phyloP scores from a whole-genome alignment of 2,113 vertebrate genomes.

The Myotis davidii region DNA sequence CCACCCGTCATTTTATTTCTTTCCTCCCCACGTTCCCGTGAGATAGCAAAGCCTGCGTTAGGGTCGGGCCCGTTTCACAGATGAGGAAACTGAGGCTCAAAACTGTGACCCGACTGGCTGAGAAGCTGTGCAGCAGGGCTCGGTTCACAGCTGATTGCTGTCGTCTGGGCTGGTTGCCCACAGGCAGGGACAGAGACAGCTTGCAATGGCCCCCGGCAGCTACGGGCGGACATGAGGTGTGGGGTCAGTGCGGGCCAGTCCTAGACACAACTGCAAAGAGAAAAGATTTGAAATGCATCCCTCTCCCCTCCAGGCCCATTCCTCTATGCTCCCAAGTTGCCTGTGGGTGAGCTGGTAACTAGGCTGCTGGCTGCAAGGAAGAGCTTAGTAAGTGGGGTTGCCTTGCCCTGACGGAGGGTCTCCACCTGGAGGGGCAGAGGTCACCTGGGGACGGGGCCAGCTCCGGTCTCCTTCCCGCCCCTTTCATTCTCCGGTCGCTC shows the following conservation, averaged over 20 bases:
- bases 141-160: neutral
- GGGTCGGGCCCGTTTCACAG: neutral
- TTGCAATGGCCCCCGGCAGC: no score
- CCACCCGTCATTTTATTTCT: neutral
- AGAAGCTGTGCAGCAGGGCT: neutral
- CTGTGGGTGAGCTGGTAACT: neutral
- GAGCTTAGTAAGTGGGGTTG: neutral
- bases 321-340: no score
- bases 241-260: neutral
- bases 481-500: rapidly evolving
- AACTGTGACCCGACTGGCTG: neutral
- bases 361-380: neutral
- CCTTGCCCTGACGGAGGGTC: neutral
- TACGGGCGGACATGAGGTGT: neutral
- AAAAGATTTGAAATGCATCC: neutral
- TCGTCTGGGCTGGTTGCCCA: rapidly evolving
- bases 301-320: neutral
- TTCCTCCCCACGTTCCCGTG: rapidly evolving
- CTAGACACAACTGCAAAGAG: neutral
- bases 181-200: neutral
- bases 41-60: no score
- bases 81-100: neutral
- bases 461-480: neutral
- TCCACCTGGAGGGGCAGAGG: neutral
- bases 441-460: neutral